Evolutionary conservation across 2,888 invertebrate species (phyloP), one percentile per base, ranked within the genome.

Genomic region (Axea sp.): DNA sequence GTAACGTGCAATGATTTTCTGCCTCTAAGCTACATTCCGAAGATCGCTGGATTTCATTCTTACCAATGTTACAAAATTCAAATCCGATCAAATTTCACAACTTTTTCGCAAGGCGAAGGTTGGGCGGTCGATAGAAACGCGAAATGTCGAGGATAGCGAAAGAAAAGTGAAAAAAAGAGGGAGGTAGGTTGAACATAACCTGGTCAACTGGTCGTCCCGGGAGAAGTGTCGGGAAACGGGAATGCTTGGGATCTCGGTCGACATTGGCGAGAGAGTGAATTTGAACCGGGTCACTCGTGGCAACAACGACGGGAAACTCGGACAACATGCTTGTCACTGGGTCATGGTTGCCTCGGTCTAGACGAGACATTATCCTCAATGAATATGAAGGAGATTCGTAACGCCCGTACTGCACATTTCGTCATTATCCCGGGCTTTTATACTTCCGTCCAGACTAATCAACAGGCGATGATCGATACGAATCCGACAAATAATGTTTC

Each of bases 141-240:
- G 33, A 41, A 64, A 22, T 51, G 68, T 69, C 43, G 62, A 67
- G 75, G 73, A 41, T 45, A 62, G 71, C 57, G 41, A 28, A 71
- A 60, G 74, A 47, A 69, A 49, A 67, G 33, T 57, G 76, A 73
- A 39, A 62, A 69, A 72, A 41, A 67, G 77, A 12, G 28, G 19
- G 45, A 3, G 35, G 24, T 1, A 17, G 14, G 82, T 79, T 79
- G 80, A 76, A 77, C 76, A 59, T 81, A 82, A 82, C 81, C 83
- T 57, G 82, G 80, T 81, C 80, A 75, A 77, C 77, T 78, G 75
- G 73, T 77, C 71, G 76, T 79, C 81, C 83, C 81, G 81, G 83
- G 82, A 78, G 77, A 19, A 31, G 33, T 76, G 76, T 77, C 73
- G 77, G 57, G 71, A 62, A 73, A 65, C 69, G 41, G 43, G 60